These are phyloP conservation scores for Bombyx huttoni DNA, from an alignment of 2,888 invertebrate species.

Conservation along the genomic window DNA sequence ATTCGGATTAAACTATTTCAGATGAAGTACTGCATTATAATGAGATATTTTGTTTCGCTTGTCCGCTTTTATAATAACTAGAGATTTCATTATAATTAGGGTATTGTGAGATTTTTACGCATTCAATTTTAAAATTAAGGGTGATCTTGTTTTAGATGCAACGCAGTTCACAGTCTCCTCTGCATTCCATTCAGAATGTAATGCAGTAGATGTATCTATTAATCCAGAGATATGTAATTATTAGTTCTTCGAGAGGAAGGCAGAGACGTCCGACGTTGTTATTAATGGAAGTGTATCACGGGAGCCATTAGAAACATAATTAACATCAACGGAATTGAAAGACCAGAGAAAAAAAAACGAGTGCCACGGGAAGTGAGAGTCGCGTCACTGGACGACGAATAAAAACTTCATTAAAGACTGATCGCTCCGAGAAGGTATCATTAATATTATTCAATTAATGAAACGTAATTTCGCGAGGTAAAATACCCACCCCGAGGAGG, in stretches of 20 bases:
- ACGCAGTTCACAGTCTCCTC: neutral
- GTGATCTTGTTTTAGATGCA: neutral
- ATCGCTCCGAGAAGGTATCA: constrained; percentile 65
- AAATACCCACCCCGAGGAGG: constrained; percentile 62
- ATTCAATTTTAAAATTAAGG: too few species aligned
- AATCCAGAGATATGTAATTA: constrained; percentile 59
- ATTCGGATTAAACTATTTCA: constrained; percentile 49
- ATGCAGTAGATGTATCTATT: constrained; percentile 53
- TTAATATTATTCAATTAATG: constrained; percentile 74
- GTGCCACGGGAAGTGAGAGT: constrained; percentile 36
- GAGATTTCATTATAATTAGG: constrained; percentile 7
- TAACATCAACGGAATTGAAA: constrained; percentile 42
- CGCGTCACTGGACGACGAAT: constrained; percentile 56
- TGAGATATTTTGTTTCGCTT: constrained; percentile 48
- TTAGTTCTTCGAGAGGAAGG: constrained; percentile 50
- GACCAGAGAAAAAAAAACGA: constrained; percentile 36
- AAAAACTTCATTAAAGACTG: constrained; percentile 71
- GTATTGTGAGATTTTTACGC: constrained; percentile 6
- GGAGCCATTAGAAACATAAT: constrained; percentile 70
- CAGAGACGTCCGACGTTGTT: constrained; percentile 53
- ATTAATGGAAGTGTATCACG: constrained; percentile 72
- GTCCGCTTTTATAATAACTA: constrained; percentile 33
- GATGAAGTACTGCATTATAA: constrained; percentile 57
- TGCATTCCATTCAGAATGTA: constrained; percentile 2
- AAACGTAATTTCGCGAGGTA: constrained; percentile 66